Base-by-base conservation (phyloP, 2,797 vertebrate species). In the Labeo calbasu region DNA sequence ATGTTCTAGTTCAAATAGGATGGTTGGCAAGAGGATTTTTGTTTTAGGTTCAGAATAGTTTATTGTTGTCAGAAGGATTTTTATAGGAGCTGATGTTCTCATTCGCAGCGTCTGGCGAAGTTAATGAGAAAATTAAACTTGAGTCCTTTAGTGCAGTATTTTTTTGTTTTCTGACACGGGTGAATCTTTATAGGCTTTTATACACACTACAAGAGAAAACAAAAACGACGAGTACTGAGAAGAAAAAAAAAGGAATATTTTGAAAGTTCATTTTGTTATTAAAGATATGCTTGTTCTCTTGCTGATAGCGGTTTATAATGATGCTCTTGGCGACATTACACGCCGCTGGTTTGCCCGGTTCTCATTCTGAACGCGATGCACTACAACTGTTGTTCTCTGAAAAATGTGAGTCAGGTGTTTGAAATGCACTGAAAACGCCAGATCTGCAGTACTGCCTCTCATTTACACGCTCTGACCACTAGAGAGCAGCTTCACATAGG, bases 371-470 rank as follows among this genome's bases (percentile, higher is more conserved):
- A 87, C 7, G 15, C 14, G 11, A 79, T 85, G 81, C 82, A 85
- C 86, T 81, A 83, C 68, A 71, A 75, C 75, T 78, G 50, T 76
- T 84, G 59, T 79, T 84, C 65, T 84, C 55, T 13, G 55, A 48
- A 77, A n/a, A 73, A 72, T 70, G 83, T 66, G 68, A 77, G 48
- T 48, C 66, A 21, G 80, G 85, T 85, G 77, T 85, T 63, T 70
- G 25, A 84, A 84, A 87, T 86, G 84, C 84, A 87, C 86, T 86
- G 86, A 87, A 84, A 55, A 15, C 50, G 3, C 59, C 65, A 65
- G 59, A 61, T 50, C 84, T 73, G 43, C 43, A 51, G 61, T n/a
- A 79, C 86, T 87, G 83, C 83, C 86, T 65, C n/a, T 71, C 23
- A 75, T 77, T n/a, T 9, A 73, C 75, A n/a, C 23, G 48, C 51